Conservation (phyloP, 2,888 invertebrate genomes). For the Ormyrus rosae region DNA sequence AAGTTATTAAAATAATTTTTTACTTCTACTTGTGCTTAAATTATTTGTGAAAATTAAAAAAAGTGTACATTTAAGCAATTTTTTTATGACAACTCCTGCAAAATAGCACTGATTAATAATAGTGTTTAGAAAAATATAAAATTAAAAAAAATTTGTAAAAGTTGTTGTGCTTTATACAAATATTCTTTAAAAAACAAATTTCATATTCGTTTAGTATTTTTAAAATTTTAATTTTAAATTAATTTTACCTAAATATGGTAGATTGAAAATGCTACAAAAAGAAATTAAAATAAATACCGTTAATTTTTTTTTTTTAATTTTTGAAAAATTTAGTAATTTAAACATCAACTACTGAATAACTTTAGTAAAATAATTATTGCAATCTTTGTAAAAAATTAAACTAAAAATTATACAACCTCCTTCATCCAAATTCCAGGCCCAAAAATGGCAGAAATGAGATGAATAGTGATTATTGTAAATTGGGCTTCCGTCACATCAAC, state of each 20-base stretch:
- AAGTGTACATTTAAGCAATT: too few relatives aligned
- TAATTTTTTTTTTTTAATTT: not conserved
- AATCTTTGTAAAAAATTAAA: constrained; percentile 44
- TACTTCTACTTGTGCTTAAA: too few relatives aligned
- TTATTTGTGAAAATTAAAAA: too few relatives aligned
- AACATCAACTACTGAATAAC: not conserved
- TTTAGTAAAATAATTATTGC: constrained; percentile 17
- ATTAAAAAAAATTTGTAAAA: not conserved
- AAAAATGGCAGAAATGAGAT: constrained; percentile 90
- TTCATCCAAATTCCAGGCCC: constrained; percentile 92
- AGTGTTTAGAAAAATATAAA: not conserved
- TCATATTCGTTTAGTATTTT: constrained; percentile 13
- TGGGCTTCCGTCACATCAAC: constrained; percentile 99
- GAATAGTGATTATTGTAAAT: constrained; percentile 92
- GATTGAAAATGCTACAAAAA: not conserved
- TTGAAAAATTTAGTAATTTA: not conserved
- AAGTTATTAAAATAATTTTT: too few relatives aligned
- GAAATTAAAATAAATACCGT: not conserved
- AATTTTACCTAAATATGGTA: not conserved
- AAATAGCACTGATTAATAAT: not conserved
- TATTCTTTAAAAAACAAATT: constrained; percentile 9
- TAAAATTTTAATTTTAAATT: not conserved
- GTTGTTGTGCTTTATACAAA: not conserved
- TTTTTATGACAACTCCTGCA: too few relatives aligned
- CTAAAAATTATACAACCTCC: constrained; percentile 78